phyloP scores from a whole-genome alignment of 2,888 invertebrate species.

The Hirudinaria manillensis region DNA sequence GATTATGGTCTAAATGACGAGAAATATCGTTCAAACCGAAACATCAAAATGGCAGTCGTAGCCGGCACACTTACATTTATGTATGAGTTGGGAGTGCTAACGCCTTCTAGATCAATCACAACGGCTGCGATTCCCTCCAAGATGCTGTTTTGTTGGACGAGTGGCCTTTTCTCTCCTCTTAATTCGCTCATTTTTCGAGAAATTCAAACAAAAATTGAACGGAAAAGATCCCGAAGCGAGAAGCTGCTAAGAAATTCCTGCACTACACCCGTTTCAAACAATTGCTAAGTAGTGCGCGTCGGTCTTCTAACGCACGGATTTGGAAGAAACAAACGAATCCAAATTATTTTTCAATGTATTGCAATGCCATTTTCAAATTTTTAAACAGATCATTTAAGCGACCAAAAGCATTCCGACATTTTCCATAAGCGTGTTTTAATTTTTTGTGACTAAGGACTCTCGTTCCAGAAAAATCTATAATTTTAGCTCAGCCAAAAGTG shows the following conservation, averaged over 20 bases:
- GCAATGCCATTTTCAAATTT: too few species aligned
- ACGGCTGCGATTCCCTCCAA: conserved; percentile 1
- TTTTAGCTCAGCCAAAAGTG: too few species aligned
- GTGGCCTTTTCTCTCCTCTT: conserved; percentile 9
- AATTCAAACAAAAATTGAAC: conserved; percentile 1
- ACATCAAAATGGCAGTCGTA: not conserved
- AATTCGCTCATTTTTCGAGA: conserved; percentile 8
- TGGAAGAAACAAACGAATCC: not conserved
- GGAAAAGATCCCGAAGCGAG: not conserved
- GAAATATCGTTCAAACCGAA: too few species aligned
- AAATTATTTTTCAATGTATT: too few species aligned
- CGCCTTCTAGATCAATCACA: conserved; percentile 3
- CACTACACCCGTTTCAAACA: conserved; percentile 15
- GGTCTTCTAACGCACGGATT: conserved; percentile 10
- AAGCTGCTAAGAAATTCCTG: conserved; percentile 3
- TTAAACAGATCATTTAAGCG: too few species aligned
- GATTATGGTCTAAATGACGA: too few species aligned
- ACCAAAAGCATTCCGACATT: too few species aligned
- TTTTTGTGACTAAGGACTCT: too few species aligned
- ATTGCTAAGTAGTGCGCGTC: conserved; percentile 19
- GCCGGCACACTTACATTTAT: conserved; percentile 2
- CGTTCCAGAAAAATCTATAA: too few species aligned
- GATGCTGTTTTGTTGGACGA: conserved; percentile 14
- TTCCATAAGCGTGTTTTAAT: too few species aligned
- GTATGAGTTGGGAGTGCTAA: conserved; percentile 10